phyloP scores from a whole-genome alignment of 2,797 vertebrate species.

The Pangasius djambal region DNA sequence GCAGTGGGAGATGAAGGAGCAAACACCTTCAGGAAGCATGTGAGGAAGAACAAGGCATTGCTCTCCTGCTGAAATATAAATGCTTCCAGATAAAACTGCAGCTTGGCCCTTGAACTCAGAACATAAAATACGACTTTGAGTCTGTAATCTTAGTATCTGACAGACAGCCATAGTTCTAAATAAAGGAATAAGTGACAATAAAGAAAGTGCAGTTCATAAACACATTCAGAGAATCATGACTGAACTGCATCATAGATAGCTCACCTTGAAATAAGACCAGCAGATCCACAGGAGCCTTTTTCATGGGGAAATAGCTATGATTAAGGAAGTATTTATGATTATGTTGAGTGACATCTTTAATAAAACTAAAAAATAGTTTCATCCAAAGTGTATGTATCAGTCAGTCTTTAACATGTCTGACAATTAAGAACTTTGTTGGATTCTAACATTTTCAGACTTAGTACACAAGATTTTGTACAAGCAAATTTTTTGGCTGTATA shows the following conservation, averaged over 20 bases:
- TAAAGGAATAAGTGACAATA: background rate
- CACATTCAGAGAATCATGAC: background rate
- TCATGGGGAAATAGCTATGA: background rate
- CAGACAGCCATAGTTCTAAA: background rate
- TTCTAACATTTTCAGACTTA: background rate
- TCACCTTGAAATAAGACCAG: background rate
- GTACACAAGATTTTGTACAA: background rate
- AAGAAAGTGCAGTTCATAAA: background rate
- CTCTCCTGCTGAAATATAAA: conserved; percentile 11
- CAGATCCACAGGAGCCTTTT: no score
- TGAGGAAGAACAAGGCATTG: background rate
- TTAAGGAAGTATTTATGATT: background rate
- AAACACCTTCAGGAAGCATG: background rate
- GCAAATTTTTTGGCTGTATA: background rate
- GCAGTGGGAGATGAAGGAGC: background rate
- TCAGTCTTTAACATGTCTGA: background rate
- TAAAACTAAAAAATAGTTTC: background rate
- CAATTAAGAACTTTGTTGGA: background rate
- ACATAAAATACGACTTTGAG: background rate
- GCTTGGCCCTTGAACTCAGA: background rate
- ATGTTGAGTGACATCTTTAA: background rate
- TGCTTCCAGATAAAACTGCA: conserved; percentile 11
- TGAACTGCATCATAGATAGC: background rate
- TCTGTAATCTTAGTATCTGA: background rate
- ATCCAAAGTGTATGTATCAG: background rate